Evolutionary conservation across 2,888 invertebrate genomes (phyloP), one percentile per base, ranked within the genome.

Genomic region (Erebia ligea): DNA sequence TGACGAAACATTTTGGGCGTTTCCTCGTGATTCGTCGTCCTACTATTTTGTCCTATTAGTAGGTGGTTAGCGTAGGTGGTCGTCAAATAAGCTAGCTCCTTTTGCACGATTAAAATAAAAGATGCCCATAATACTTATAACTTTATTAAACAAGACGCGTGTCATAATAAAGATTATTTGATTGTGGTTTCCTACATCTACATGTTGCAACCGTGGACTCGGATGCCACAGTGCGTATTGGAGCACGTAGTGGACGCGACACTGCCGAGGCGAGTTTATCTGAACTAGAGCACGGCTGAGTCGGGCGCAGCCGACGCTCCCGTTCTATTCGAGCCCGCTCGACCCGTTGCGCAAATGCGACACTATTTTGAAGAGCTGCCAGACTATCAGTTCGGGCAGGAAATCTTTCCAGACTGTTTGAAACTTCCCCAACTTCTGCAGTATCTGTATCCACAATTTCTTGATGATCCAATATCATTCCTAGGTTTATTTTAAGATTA

Each of bases 401-500:
- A 69, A 80, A 76, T 17, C 76, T 73, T 59, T 77, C 81, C 69
- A 82, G 67, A 19, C 76, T 78, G 68, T 76, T 79, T n/a, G 79
- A 75, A 15, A 84, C 81, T 61, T 81, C 81, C 4, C 82, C 83
- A 5, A 83, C 75, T 66, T 84, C 84, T 4, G 80, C 80, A 10
- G 79, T 81, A 64, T 82, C 77, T 0, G 86, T 94, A 84, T 87
- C 94, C 76, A 84, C 91, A 79, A 85, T 94, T 86, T 86, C 95
- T 85, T 87, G 92, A 82, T 88, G 94, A 84, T 88, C 94, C 84
- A 90, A 85, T 80, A 83, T 85, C 94, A 89, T 95, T 79, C 89
- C 94, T 79, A 83, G 83, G 73, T 93, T 92, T 40, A 91, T 73
- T 79, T 91, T 92, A 48, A 92, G 74, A 76, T 87, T 90, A 8